A percentile compares a stretch with the other conserved stretches of the same genome.
Evolutionary conservation across 2,888 invertebrate species (phyloP).

Genomic region (Dryobota labecula): DNA sequence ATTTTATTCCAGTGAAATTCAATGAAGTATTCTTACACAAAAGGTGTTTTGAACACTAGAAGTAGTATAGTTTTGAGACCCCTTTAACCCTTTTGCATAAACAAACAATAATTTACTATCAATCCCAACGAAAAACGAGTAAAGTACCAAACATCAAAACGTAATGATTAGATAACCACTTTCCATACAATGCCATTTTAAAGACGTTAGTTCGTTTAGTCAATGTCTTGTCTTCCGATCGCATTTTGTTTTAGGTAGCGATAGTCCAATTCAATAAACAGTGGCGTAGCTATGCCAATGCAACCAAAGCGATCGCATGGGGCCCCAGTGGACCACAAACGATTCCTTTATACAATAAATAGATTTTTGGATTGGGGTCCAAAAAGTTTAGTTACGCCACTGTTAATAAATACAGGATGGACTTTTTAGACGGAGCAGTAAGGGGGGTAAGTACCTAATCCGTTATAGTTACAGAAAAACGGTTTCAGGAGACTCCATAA

Average conservation of each 20-base stretch:
- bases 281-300: too few relatives aligned
- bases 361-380: too few relatives aligned
- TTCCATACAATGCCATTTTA: conserved; percentile 23
- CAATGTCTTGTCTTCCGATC: conserved; percentile 49
- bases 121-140: neutral
- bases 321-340: too few relatives aligned
- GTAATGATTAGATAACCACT: neutral
- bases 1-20: conserved; percentile 10
- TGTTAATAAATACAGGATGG: too few relatives aligned
- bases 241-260: conserved; percentile 39
- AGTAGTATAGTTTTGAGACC: conserved; percentile 13
- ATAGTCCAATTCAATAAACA: conserved; percentile 30
- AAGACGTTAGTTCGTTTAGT: conserved; percentile 39
- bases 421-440: too few relatives aligned
- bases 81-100: neutral
- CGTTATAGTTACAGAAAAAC: too few relatives aligned
- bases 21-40: conserved; percentile 8
- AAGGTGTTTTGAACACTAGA: conserved; percentile 35
- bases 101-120: neutral
- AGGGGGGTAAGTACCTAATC: too few relatives aligned
- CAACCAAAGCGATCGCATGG: too few relatives aligned
- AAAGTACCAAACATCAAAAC: neutral
- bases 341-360: too few relatives aligned
- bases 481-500: too few relatives aligned
- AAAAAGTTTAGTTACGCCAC: too few relatives aligned